Base-by-base conservation (phyloP, 2,113 vertebrate genomes). In the Istiophorus platypterus region DNA sequence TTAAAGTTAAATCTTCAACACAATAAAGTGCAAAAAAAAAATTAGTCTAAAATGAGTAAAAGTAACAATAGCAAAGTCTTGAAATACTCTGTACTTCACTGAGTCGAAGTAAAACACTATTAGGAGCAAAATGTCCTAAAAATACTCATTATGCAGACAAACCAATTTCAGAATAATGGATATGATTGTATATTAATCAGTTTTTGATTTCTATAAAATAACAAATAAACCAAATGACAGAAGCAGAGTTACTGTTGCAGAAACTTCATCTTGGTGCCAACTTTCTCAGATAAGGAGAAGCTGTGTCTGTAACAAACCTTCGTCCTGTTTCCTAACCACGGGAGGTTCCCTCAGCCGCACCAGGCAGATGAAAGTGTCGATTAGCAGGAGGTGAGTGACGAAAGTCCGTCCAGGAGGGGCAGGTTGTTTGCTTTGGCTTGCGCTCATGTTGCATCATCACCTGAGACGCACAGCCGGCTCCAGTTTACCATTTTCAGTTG, bases 381-480 rank as follows among this genome's bases (percentile, higher is more conserved):
- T 74, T 27, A 64, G 37, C 11, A 63, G 45, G 45, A 22, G 31
- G 31, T 5, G 29, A 39, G 26, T 2, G 59, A 39, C 14, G 17
- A 29, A 29, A 17, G 17, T 65, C 62, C 15, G 62, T n/a, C n/a
- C 0, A 14, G 72, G 72, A 12, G 18, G 34, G 70, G 59, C 49
- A 64, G 77, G 39, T 65, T 4, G 9, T 42, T 18, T 1, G 42
- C 42, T 62, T 62, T 2, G 2, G 27, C 42, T 80, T 72, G 17
- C 69, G 27, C 41, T 34, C 18, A 20, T 22, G 51, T 72, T 80
- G 78, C 69, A 80, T 80, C 78, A 73, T 61, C 26, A 54, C 31
- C 37, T 22, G 24, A 63, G 47, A 49, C 26, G 12, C 49, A 29
- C 37, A 39, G 4, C 17, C 31, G 54, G n/a, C 27, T 37, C 29